phyloP scores from a whole-genome alignment of 92 coral and sea anemone genomes.

The Diadumene lineata region DNA sequence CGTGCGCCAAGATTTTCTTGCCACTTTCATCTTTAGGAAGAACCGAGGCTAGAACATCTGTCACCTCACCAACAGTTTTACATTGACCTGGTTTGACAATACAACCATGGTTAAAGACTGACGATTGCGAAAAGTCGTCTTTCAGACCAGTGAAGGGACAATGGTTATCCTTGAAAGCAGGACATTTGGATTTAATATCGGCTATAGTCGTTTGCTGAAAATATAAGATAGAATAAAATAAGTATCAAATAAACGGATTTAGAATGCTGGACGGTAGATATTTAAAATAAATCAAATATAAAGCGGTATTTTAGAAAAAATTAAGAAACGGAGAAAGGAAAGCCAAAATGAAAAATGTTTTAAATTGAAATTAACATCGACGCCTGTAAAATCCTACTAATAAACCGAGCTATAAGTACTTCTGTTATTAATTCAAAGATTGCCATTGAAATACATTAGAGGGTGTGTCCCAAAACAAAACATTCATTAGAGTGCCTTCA shows the following conservation, averaged over 20 bases:
- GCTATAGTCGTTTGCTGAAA: slow-evolving; percentile 16
- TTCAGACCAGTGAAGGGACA: slow-evolving; percentile 24
- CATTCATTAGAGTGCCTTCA: too few species aligned
- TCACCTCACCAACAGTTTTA: slow-evolving; percentile 21
- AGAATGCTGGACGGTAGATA: neutral
- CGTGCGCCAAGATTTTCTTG: slow-evolving; percentile 21
- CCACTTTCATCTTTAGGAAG: slow-evolving; percentile 18
- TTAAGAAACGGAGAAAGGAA: too few species aligned
- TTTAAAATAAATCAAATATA: too few species aligned
- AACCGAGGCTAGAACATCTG: slow-evolving; percentile 16
- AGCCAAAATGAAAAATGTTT: too few species aligned
- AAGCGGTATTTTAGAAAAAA: neutral
- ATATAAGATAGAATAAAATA: neutral
- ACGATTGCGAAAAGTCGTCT: slow-evolving; percentile 19
- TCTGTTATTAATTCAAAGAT: too few species aligned
- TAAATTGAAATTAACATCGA: too few species aligned
- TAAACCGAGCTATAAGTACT: too few species aligned
- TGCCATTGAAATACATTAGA: too few species aligned
- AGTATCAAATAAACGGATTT: neutral
- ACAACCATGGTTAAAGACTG: slow-evolving; percentile 78
- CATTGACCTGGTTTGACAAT: slow-evolving; percentile 37
- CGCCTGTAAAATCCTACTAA: too few species aligned
- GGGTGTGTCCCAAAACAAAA: too few species aligned
- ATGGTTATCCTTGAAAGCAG: slow-evolving; percentile 18
- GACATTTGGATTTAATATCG: slow-evolving; percentile 27